Evolutionary conservation across 2,888 invertebrate species (phyloP).

Genomic region (Cerastoderma edule): DNA sequence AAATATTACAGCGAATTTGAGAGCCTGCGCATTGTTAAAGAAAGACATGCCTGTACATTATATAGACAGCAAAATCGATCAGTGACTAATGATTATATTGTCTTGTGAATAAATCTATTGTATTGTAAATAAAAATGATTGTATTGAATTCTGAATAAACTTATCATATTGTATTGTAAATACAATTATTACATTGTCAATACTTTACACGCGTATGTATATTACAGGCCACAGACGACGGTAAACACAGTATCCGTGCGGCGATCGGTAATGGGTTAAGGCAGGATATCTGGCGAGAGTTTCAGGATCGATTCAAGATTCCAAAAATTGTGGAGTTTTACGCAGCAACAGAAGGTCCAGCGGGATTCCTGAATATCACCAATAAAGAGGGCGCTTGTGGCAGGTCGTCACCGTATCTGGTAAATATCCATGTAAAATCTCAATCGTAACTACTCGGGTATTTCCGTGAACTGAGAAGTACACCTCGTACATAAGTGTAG

Average conservation of each 20-base stretch:
- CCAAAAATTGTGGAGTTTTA: constrained; percentile 94
- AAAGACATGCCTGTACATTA: too few species aligned
- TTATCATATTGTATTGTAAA: not conserved
- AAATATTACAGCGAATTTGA: too few species aligned
- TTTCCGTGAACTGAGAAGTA: not conserved
- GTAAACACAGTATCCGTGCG: constrained; percentile 85
- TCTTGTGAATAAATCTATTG: not conserved
- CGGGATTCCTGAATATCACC: constrained; percentile 96
- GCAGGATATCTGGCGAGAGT: constrained; percentile 96
- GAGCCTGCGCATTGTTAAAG: too few species aligned
- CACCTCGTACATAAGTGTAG: not conserved
- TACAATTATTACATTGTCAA: not conserved
- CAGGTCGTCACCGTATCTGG: constrained; percentile 69
- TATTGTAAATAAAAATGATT: not conserved
- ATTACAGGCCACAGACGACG: constrained; percentile 72
- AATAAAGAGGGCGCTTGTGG: constrained; percentile 86
- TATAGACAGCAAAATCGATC: too few species aligned
- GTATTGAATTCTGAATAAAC: not conserved
- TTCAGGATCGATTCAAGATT: constrained; percentile 93
- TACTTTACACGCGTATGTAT: too few species aligned
- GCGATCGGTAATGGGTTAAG: constrained; percentile 96
- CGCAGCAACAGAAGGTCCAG: constrained; percentile 98
- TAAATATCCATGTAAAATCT: constrained; percentile 47
- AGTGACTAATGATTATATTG: not conserved
- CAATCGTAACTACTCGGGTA: not conserved